Base-by-base conservation (phyloP, 2,797 vertebrate genomes). In the Nyctibius grandis region DNA sequence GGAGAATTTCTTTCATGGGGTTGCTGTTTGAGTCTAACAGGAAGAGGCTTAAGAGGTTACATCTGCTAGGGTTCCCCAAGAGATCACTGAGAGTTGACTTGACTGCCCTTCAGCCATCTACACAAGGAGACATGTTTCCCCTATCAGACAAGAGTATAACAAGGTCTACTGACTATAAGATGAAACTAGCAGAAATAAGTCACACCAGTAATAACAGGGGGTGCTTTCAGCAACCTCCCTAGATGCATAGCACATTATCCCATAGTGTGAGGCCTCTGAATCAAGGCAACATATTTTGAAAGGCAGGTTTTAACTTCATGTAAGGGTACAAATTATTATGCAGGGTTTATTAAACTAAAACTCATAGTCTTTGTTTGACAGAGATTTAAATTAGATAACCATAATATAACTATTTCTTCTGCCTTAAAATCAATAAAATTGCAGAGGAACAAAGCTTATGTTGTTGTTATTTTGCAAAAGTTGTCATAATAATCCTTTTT, bases 41-140 rank as follows among this genome's bases (percentile, higher is more conserved):
- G 96, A 97, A 96, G 61, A 94, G 84, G 63, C 59, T 96, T 96
- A 95, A 97, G 93, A 96, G 92, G 90, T 95, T 96, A 92, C 93
- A 95, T 96, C 94, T 96, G 94, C 92, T 95, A 34, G 21, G n/a
- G 79, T 10, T 92, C 84, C 95, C 94, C 93, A 63, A 38, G 95
- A 95, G 94, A 96, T 80, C 17, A 0, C 12, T 61, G 50, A 61
- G 75, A 65, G 53, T 36, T 96, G 88, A 85, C 70, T 95, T 87
- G 93, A 83, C 54, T 70, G 75, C 94, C 85, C 83, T 81, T 95
- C 78, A 94, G 61, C 75, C 91, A 85, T 72, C 84, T 22, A 87
- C 47, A 31, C 57, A 47, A 47, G 81, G 64, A 92, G 72, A 63
- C 40, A 47, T 8, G 21, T 92, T 95, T 97, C 72, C 68, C 76